Evolutionary conservation across 2,113 vertebrate species (phyloP), one percentile per base, ranked within the genome.

Genomic region (Mohoua ochrocephala): DNA sequence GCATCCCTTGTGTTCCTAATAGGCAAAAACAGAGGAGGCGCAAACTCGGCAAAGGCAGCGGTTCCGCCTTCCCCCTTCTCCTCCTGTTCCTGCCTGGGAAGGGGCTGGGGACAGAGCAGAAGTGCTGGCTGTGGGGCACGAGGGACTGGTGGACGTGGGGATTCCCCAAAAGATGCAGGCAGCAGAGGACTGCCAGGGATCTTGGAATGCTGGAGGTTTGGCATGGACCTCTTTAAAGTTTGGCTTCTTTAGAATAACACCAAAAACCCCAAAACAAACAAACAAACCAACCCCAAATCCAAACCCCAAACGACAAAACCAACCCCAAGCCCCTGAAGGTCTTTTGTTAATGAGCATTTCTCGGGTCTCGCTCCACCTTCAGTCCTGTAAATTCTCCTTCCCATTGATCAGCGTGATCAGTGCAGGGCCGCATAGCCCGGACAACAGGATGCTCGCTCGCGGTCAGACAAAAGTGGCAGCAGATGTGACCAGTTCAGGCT

Each of bases 371-470:
- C 12, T 81, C 64, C 16, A 14, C 39, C 42, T 23, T 26, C 71
- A 33, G 23, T 27, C 35, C 68, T 33, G 31, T 59, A 17, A 78
- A 54, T 71, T 33, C 15, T 45, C 37, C 39, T 44, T 91, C 4
- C 47, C 23, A 0, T 24, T n/a, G 65, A 49, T 77, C 31, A 8
- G n/a, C 2, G 3, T 4, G 10, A 11, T 37, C 84, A 15, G 1
- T 24, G 35, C 39, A 11, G 54, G 50, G 64, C 49, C 1, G 1
- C 9, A 27, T 8, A 42, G 71, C 63, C 24, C 52, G 10, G 67
- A 37, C n/a, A 30, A 2, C 1, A 0, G 26, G 11, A 5, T 18
- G 65, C 54, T 60, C n/a, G 56, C 71, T 79, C 9, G 0, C 0
- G 1, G 9, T 49, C 56, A 61, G 70, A 28, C 65, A 64, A 7